Conservation (phyloP, 2,797 vertebrate genomes). For the Centropyge bicolor region DNA sequence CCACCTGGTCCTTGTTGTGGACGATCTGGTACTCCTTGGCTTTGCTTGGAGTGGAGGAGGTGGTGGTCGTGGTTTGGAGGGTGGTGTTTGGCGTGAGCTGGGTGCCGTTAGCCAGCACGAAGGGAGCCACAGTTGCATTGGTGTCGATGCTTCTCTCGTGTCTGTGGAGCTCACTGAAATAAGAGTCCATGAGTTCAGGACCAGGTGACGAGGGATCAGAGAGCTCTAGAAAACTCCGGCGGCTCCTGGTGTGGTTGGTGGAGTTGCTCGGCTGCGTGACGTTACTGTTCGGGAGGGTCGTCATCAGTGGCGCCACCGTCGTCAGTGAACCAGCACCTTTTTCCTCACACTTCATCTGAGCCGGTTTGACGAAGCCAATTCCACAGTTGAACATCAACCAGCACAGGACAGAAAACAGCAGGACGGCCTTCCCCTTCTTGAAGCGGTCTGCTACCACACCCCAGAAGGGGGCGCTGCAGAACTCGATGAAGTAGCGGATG, state of each 20-base stretch:
- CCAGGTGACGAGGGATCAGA: not conserved
- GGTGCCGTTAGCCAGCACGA: not conserved
- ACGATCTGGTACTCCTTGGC: constrained; percentile 73
- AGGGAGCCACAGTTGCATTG: constrained; percentile 14
- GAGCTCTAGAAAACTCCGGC: constrained; percentile 4
- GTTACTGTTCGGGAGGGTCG: constrained; percentile 57
- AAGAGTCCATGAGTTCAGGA: not conserved
- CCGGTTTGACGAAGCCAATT: constrained; percentile 94
- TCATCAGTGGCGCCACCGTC: rapidly evolving
- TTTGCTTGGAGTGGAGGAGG: constrained; percentile 55
- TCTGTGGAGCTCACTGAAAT: not conserved
- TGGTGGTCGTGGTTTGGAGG: constrained; percentile 9
- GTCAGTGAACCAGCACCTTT: constrained; percentile 49
- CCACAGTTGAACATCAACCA: constrained; percentile 97
- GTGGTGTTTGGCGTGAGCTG: constrained; percentile 2
- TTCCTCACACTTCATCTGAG: constrained; percentile 89
- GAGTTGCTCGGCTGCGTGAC: constrained; percentile 64
- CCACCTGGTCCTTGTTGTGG: constrained; percentile 90
- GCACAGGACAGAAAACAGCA: constrained; percentile 95
- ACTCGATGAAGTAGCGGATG: constrained; percentile 98
- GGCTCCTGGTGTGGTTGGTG: constrained; percentile 47
- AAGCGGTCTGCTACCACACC: constrained; percentile 97
- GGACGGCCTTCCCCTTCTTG: constrained; percentile 92
- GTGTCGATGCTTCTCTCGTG: constrained; percentile 43
- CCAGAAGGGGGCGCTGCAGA: constrained; percentile 99